These are phyloP conservation scores for Proterorhinus semilunaris DNA, from an alignment of 2,113 vertebrate species.

Conservation along the genomic window DNA sequence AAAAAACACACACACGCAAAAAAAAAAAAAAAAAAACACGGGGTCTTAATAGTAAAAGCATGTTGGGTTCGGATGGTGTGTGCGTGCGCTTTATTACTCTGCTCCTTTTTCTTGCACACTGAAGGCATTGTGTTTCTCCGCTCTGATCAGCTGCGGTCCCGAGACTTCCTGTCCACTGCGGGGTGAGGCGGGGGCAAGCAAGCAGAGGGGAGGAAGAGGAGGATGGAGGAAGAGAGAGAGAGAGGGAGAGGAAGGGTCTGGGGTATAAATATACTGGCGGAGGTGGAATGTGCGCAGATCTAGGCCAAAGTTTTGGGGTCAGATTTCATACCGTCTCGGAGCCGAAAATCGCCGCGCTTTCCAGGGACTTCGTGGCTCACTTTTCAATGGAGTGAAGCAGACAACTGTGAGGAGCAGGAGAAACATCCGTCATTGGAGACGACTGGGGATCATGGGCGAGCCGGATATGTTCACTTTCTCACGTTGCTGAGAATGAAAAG, in stretches of 20 bases:
- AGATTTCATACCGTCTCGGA: neutral
- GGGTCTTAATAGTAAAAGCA: conserved; percentile 72
- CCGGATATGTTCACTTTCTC: too few species aligned
- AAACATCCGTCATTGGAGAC: neutral
- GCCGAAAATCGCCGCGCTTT: conserved; percentile 9
- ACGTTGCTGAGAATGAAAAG: too few species aligned
- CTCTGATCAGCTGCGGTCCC: conserved; percentile 65
- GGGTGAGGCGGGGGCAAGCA: conserved; percentile 48
- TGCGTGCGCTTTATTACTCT: conserved; percentile 64
- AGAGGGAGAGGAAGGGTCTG: conserved; percentile 1
- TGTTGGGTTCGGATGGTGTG: conserved; percentile 65
- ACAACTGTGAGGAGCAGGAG: neutral
- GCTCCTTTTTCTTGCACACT: conserved; percentile 65
- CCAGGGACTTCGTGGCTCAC: neutral
- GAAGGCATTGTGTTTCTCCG: conserved; percentile 70
- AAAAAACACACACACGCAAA: too few species aligned
- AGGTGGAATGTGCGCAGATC: conserved; percentile 8
- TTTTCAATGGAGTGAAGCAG: neutral
- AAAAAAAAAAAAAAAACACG: conserved; percentile 5
- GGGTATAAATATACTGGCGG: conserved; percentile 2
- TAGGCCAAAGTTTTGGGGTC: conserved; percentile 6
- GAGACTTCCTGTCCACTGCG: conserved; percentile 64
- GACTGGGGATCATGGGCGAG: too few species aligned
- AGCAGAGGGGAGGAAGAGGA: neutral
- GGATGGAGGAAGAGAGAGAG: neutral